Base-by-base conservation (phyloP, 2,888 invertebrate genomes). In the Mylabris sibirica region DNA sequence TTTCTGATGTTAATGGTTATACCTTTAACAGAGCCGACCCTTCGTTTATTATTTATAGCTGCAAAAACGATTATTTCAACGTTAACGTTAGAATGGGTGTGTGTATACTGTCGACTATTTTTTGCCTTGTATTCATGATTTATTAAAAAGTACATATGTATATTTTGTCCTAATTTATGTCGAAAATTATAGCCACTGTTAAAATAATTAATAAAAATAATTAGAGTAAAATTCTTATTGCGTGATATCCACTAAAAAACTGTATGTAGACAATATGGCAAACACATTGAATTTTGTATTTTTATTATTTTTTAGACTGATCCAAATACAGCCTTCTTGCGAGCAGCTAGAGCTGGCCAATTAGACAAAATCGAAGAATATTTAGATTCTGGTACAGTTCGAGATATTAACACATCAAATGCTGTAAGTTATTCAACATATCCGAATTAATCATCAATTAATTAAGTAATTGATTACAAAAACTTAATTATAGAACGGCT, bases 361-460 rank as follows among this genome's bases (percentile, higher is more conserved):
- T 88, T 99, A 78, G 96, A 96, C 80, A 97, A 96, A 85, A 95
- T 99, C 30, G 88, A 97, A 80, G 98, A 99, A 84, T 93, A 96
- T 79, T 89, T 99, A 76, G 95, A 97, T 86, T 89, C 89, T 49
- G 89, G 90, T 69, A 93, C 93, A 71, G 93, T 96, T 77, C 92
- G 95, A 76, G 98, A 99, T 84, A 99, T 99, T 84, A 98, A 99
- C 87, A 96, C 98, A 76, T 94, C 96, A 84, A 99, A 99, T 88
- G 95, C 98, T 83, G 98, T 98, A 87, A 92, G 92, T 49, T 20
- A 64, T 49, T n/a, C n/a, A n/a, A n/a, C n/a, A n/a, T n/a, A n/a
- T n/a, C n/a, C n/a, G n/a, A n/a, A 38, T 59, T 64, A 34, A 62
- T 59, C n/a, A 78, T 77, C n/a, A 71, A 17, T 26, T 17, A 20